Conservation (phyloP, 2,888 invertebrate genomes). For the Drosophila paramelanica region DNA sequence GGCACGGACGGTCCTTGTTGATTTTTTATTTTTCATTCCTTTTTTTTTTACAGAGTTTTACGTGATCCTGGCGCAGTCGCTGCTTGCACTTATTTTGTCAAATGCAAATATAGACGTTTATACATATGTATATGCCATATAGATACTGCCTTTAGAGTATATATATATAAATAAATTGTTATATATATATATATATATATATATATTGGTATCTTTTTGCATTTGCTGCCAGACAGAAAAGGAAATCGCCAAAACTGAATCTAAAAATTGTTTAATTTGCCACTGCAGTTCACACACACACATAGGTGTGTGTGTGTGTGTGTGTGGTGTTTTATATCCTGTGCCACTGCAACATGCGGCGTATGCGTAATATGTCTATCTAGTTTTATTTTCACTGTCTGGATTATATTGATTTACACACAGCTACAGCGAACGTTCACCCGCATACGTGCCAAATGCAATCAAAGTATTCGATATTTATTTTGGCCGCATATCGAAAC, state of each 20-base stretch:
- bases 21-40: background rate
- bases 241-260: constrained; percentile 50
- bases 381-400: constrained; percentile 70
- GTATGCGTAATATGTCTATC: constrained; percentile 74
- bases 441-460: constrained; percentile 27
- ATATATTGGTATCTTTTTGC: constrained; percentile 17
- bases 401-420: constrained; percentile 76
- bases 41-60: constrained; percentile 10
- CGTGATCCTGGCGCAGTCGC: constrained; percentile 19
- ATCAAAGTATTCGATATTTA: constrained; percentile 29
- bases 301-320: background rate
- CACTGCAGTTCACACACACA: constrained; percentile 28
- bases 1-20: constrained; percentile 29
- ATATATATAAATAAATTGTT: constrained; percentile 1
- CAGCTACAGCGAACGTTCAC: constrained; percentile 13
- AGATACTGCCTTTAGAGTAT: background rate
- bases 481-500: background rate
- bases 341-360: constrained; percentile 47
- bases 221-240: constrained; percentile 65
- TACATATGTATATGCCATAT: constrained; percentile 26
- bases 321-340: constrained; percentile 42
- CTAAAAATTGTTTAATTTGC: constrained; percentile 81
- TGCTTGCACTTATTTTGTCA: constrained; percentile 78
- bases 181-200: constrained; percentile 1
- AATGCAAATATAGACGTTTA: constrained; percentile 77